Conservation (phyloP, 2,888 invertebrate genomes). For the Agrochola lychnidis region DNA sequence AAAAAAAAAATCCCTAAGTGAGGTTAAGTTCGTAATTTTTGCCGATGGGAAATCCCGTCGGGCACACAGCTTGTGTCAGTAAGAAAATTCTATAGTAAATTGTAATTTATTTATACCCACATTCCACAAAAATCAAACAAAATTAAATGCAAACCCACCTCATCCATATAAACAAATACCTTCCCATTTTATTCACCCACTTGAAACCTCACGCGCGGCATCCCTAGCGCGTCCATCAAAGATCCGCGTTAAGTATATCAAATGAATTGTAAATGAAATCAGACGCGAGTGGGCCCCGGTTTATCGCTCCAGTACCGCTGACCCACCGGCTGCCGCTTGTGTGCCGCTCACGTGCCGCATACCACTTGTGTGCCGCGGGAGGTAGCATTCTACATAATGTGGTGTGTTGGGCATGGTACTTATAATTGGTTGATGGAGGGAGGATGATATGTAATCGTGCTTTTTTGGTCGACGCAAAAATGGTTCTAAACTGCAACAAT, state of each 20-base stretch:
- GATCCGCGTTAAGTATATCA: conserved; percentile 85
- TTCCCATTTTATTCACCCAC: conserved; percentile 2
- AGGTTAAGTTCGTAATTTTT: no score
- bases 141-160: conserved; percentile 29
- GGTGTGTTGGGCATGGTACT: not conserved
- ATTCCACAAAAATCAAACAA: conserved; percentile 20
- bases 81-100: not conserved
- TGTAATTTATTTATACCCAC: conserved; percentile 9
- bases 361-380: not conserved
- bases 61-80: not conserved
- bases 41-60: no score
- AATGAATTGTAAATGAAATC: conserved; percentile 91
- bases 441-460: not conserved
- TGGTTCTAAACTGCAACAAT: no score
- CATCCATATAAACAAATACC: conserved; percentile 44
- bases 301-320: conserved; percentile 72
- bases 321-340: conserved; percentile 18
- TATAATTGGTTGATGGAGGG: not conserved
- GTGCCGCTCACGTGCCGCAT: conserved; percentile 4
- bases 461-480: not conserved
- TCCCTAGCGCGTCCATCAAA: conserved; percentile 82
- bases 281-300: conserved; percentile 82
- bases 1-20: no score
- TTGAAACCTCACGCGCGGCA: conserved; percentile 57
- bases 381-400: conserved; percentile 23